Evolutionary conservation across 2,888 invertebrate species (phyloP).

Genomic region (Hypomecis punctinalis): DNA sequence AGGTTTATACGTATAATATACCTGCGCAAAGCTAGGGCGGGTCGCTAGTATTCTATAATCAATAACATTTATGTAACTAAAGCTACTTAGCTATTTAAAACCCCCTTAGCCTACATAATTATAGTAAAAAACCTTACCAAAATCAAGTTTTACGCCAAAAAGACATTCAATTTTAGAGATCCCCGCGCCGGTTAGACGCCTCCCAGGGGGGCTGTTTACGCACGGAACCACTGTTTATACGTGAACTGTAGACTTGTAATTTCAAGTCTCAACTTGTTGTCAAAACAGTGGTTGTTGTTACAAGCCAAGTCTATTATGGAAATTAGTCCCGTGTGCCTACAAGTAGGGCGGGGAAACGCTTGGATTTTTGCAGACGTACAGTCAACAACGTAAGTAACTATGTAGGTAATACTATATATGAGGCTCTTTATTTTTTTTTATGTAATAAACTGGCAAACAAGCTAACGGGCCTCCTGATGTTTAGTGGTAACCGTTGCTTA

Average conservation of each 20-base stretch:
- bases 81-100: too few species aligned
- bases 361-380: not conserved
- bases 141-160: slow-evolving; percentile 6
- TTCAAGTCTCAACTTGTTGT: slow-evolving; percentile 50
- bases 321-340: slow-evolving; percentile 41
- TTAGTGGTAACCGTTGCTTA: too few species aligned
- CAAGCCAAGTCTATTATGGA: slow-evolving; percentile 47
- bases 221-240: slow-evolving; percentile 42
- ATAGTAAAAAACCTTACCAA: not conserved
- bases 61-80: too few species aligned
- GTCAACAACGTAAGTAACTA: not conserved
- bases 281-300: slow-evolving; percentile 51
- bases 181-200: slow-evolving; percentile 7
- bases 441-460: too few species aligned
- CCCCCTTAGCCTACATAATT: too few species aligned
- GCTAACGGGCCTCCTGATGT: too few species aligned
- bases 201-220: slow-evolving; percentile 34
- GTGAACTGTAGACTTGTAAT: slow-evolving; percentile 46
- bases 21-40: too few species aligned
- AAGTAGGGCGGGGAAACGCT: slow-evolving; percentile 9
- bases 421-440: too few species aligned
- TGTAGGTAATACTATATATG: too few species aligned
- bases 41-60: too few species aligned
- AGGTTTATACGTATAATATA: too few species aligned
- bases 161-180: slow-evolving; percentile 16